These are phyloP conservation scores for Psilopsiagon aymara DNA, from an alignment of 2,113 vertebrate genomes.

Conservation along the genomic window DNA sequence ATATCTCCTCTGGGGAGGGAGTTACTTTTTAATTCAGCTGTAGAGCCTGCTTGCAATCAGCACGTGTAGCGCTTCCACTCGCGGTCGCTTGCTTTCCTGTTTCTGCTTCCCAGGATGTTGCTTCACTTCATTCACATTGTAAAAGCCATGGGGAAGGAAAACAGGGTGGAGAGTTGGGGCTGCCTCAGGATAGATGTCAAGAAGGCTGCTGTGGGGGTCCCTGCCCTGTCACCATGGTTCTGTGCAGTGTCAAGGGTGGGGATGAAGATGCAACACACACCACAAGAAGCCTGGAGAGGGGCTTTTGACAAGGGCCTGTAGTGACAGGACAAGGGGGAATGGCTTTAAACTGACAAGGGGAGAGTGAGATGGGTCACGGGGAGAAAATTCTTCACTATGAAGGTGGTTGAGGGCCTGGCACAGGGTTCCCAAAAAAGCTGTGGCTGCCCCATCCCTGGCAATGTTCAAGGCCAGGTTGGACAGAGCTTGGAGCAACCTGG, in stretches of 20 bases:
- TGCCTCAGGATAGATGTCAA: neutral
- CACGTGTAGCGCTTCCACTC: neutral
- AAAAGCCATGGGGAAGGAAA: neutral
- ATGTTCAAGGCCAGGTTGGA: neutral
- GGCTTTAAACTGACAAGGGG: neutral
- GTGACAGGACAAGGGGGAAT: neutral
- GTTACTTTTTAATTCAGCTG: neutral
- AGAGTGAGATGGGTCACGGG: neutral
- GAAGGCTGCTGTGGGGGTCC: neutral
- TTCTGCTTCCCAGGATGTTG: neutral
- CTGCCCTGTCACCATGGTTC: accelerated
- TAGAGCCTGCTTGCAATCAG: neutral
- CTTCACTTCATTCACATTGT: neutral
- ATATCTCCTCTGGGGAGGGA: neutral
- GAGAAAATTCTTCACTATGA: neutral
- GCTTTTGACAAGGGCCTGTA: neutral
- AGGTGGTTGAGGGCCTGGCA: neutral
- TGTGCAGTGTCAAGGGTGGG: neutral
- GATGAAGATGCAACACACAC: neutral
- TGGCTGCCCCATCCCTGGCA: neutral
- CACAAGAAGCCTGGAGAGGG: neutral
- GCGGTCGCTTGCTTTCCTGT: neutral
- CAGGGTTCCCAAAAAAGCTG: neutral
- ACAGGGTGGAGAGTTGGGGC: neutral
- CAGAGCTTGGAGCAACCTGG: too few species aligned